phyloP scores from a whole-genome alignment of 2,888 invertebrate genomes.

The Priocnemis perturbator region DNA sequence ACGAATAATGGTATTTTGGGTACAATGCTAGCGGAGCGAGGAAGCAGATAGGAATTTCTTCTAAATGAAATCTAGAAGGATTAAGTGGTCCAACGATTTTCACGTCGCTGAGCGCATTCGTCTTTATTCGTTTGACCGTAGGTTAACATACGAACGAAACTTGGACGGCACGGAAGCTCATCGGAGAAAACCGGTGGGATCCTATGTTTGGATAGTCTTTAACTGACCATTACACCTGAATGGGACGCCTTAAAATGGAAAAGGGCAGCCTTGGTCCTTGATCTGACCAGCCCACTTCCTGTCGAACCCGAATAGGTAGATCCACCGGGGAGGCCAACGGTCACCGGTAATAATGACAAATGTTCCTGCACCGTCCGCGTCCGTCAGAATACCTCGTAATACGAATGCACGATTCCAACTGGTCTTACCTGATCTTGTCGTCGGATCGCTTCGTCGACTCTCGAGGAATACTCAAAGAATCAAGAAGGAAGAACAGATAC shows the following conservation, averaged over 20 bases:
- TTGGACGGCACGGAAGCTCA: conserved; percentile 28
- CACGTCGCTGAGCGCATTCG: no score
- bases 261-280: conserved; percentile 68
- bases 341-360: conserved; percentile 71
- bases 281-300: conserved; percentile 74
- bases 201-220: conserved; percentile 70
- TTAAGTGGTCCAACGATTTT: no score
- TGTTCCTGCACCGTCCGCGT: conserved; percentile 54
- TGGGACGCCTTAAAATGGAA: conserved; percentile 65
- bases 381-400: conserved; percentile 32
- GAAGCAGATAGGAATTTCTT: conserved; percentile 4
- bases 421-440: conserved; percentile 46
- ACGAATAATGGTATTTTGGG: not conserved
- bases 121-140: no score
- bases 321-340: conserved; percentile 58
- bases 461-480: conserved; percentile 40
- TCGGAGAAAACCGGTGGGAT: conserved; percentile 60
- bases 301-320: conserved; percentile 65
- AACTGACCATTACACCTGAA: conserved; percentile 75
- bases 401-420: conserved; percentile 30
- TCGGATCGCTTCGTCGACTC: conserved; percentile 9
- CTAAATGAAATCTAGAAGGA: no score
- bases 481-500: conserved; percentile 34
- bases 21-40: not conserved
- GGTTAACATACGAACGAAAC: conserved; percentile 17